Evolutionary conservation across 2,113 vertebrate species (phyloP), one percentile per base, ranked within the genome.

Genomic region (Paedocypris sp.): DNA sequence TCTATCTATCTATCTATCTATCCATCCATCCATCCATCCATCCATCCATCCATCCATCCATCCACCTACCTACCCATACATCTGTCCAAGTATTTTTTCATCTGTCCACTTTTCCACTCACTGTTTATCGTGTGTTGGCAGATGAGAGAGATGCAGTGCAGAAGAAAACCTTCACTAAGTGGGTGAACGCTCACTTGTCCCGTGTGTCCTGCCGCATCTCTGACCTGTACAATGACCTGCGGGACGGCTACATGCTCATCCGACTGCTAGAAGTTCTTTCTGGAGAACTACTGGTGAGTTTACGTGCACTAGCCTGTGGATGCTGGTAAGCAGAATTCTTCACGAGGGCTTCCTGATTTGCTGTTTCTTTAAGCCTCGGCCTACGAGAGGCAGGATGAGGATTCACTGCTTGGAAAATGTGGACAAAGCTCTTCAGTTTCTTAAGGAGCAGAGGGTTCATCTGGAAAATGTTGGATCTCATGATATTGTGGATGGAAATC

Each of bases 161-260:
- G 86, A 94, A 97, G 84, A 97, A 97, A 64, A 97, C 93, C 6
- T 96, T 97, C 69, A 96, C 91, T 53, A 96, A 94, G 67, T 96
- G 92, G 92, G 89, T 96, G 20, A 96, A 96, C 68, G 89, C 92
- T 1, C 92, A 96, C 75, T 81, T 96, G 10, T 78, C 89, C 5
- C 82, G 89, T 1, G 90, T 87, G 47, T 87, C 88, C 72, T 93
- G 91, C 68, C 91, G 91, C 23, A 89, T 96, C 53, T 77, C 75
- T 0, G 91, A 97, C 78, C 87, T 97, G 6, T 97, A 97, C 54
- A 78, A 83, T 0, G 93, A 97, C 77, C 84, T 97, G 50, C 83
- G 88, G 3, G 93, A 97, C 0, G 93, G 93, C 9, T 93, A 86
- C 71, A 86, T 93, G 79, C 89, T 96, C 60, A 96, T 91, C 23